These are phyloP conservation scores for Struthidea cinerea DNA, from an alignment of 2,113 vertebrate genomes.

Conservation along the genomic window DNA sequence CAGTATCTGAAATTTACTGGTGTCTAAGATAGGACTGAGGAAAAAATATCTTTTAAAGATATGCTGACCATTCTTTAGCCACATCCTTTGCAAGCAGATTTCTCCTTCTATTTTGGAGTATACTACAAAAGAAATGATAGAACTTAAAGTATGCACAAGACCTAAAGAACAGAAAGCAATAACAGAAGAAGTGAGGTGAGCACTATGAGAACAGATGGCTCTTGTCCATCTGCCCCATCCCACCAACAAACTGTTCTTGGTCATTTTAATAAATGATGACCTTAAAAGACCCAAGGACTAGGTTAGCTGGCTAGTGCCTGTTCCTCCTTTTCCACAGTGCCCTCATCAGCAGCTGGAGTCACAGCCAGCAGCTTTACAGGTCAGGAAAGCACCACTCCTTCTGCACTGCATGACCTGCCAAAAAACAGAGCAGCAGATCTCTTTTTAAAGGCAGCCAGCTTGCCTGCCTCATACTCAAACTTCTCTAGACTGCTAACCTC, in stretches of 20 bases:
- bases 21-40: fast-evolving
- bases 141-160: neutral
- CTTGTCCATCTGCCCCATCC: neutral
- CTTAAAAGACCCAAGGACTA: neutral
- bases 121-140: neutral
- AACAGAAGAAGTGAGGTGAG: neutral
- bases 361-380: neutral
- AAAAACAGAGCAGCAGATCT: neutral
- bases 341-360: neutral
- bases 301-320: neutral
- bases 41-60: neutral
- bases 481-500: neutral
- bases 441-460: neutral
- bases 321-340: neutral
- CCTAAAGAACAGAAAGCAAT: neutral
- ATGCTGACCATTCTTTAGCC: neutral
- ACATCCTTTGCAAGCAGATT: neutral
- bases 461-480: neutral
- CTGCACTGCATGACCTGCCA: neutral
- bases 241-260: neutral
- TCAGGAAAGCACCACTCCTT: neutral
- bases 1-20: neutral
- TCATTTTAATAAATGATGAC: neutral
- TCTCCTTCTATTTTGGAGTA: neutral
- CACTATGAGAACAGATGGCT: neutral